Conservation (phyloP, 2,888 invertebrate genomes). For the Eucriotettix oculatus region DNA sequence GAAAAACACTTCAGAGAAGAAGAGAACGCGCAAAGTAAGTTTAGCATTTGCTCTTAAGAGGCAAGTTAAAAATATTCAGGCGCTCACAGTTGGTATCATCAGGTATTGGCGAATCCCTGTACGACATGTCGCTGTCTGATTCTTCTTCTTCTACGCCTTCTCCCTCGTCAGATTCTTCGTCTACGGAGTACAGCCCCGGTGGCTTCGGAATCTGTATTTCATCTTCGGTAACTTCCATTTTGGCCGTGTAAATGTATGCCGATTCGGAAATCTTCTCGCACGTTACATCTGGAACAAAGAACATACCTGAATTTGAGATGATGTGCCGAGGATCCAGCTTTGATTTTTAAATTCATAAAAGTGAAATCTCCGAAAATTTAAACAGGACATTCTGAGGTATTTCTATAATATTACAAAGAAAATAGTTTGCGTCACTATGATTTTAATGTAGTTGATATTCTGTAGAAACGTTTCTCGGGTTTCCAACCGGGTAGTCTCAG, state of each 20-base stretch:
- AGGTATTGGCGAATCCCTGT: conserved; percentile 45
- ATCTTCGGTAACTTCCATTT: conserved; percentile 16
- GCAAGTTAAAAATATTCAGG: background rate
- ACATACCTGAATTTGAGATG: background rate
- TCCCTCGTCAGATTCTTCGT: conserved; percentile 11
- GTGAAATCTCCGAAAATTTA: background rate
- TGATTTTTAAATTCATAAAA: background rate
- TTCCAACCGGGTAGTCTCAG: too few species aligned
- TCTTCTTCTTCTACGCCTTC: conserved; percentile 15
- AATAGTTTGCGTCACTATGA: too few species aligned
- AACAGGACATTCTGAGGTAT: background rate
- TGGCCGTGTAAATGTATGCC: conserved; percentile 1
- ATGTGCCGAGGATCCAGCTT: background rate
- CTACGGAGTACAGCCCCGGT: conserved; percentile 4
- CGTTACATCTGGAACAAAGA: background rate
- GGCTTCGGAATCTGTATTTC: conserved; percentile 4
- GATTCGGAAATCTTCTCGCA: conserved; percentile 3
- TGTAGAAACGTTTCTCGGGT: too few species aligned
- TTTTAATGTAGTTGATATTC: too few species aligned
- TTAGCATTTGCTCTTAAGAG: too few species aligned
- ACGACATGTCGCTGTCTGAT: conserved; percentile 37
- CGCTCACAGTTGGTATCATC: conserved; percentile 62
- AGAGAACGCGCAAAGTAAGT: too few species aligned
- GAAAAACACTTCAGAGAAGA: conserved; percentile 48
- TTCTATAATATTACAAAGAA: too few species aligned